phyloP scores from a whole-genome alignment of 2,113 vertebrate genomes.

The Entosphenus tridentatus region DNA sequence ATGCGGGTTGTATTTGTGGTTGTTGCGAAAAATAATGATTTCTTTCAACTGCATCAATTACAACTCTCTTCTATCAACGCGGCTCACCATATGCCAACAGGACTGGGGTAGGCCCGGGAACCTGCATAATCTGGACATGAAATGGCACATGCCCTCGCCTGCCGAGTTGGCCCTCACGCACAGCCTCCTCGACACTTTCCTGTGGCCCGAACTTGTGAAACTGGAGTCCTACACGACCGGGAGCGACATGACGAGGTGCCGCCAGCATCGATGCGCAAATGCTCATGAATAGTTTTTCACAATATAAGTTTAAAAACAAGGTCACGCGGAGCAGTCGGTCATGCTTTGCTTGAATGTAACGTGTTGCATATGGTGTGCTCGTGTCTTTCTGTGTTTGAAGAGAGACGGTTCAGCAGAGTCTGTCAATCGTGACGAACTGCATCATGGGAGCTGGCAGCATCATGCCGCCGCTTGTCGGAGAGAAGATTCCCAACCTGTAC shows the following conservation, averaged over 20 bases:
- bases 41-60: no score
- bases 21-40: no score
- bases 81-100: slow-evolving; percentile 18
- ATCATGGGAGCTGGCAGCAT: slow-evolving; percentile 70
- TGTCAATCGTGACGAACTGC: slow-evolving; percentile 77
- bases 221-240: slow-evolving; percentile 34
- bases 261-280: no score
- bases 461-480: slow-evolving; percentile 61
- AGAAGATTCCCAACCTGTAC: slow-evolving; percentile 59
- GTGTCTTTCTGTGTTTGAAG: slow-evolving; percentile 21
- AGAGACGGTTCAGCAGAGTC: slow-evolving; percentile 79
- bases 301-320: not conserved
- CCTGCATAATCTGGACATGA: slow-evolving; percentile 66
- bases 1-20: no score
- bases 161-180: slow-evolving; percentile 58
- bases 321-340: no score
- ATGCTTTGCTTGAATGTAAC: no score
- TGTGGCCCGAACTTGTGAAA: slow-evolving; percentile 61
- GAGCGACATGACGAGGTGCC: no score
- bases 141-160: slow-evolving; percentile 69
- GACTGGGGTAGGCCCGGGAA: slow-evolving; percentile 95
- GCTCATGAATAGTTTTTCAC: not conserved
- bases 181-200: slow-evolving; percentile 60
- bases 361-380: no score
- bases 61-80: no score